Evolutionary conservation across 2,888 invertebrate species (phyloP).

Genomic region (Drosophila multiciliata): DNA sequence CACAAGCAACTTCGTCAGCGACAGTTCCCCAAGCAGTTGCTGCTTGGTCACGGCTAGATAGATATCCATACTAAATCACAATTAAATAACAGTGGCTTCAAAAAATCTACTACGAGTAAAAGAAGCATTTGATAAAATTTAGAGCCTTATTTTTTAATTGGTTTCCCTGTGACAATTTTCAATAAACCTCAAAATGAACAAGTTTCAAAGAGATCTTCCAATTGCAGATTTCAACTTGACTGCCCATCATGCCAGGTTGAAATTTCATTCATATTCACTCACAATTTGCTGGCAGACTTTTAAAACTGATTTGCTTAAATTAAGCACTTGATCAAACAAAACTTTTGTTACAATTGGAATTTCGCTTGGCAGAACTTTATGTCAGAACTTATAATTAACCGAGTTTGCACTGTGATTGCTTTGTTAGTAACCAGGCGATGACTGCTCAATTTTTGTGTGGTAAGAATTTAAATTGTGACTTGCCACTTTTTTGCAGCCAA

Average conservation of each 20-base stretch:
- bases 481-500: slow-evolving; percentile 49
- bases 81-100: background rate
- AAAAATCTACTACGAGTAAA: background rate
- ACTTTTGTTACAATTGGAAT: background rate
- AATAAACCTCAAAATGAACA: background rate
- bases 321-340: background rate
- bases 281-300: background rate
- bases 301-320: background rate
- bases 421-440: slow-evolving; percentile 5
- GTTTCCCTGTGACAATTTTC: background rate
- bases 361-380: background rate
- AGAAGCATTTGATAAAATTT: background rate
- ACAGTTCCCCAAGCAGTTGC: slow-evolving; percentile 74
- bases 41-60: background rate
- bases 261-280: background rate
- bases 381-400: background rate
- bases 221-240: background rate
- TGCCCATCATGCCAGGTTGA: too few relatives aligned
- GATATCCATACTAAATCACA: background rate
- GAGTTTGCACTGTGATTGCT: slow-evolving; percentile 12
- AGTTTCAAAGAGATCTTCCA: background rate
- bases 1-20: slow-evolving; percentile 88
- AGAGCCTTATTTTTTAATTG: background rate
- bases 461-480: slow-evolving; percentile 47
- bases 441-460: slow-evolving; percentile 27